These are phyloP conservation scores for Clepsis dumicolana DNA, from an alignment of 2,888 invertebrate genomes.

Conservation along the genomic window DNA sequence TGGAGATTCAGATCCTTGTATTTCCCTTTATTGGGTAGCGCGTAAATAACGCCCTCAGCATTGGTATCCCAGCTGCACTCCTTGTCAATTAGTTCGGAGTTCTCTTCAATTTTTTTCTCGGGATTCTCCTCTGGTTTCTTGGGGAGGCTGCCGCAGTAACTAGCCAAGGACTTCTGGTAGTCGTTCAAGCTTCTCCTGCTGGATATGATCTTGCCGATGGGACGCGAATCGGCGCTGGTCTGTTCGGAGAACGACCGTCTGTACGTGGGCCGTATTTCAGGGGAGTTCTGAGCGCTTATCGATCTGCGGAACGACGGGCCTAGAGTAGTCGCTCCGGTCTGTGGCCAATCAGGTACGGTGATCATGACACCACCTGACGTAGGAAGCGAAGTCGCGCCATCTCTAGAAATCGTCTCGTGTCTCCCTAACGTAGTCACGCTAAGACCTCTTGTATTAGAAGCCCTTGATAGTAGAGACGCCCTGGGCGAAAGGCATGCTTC, in stretches of 20 bases:
- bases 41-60: slow-evolving; percentile 83
- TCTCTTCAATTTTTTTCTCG: slow-evolving; percentile 74
- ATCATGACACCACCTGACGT: slow-evolving; percentile 87
- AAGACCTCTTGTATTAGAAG: slow-evolving; percentile 75
- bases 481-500: slow-evolving; percentile 91
- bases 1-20: slow-evolving; percentile 82
- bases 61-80: slow-evolving; percentile 87
- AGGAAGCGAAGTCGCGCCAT: slow-evolving; percentile 77
- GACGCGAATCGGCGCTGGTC: slow-evolving; percentile 68
- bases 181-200: slow-evolving; percentile 80
- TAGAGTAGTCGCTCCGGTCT: slow-evolving; percentile 65
- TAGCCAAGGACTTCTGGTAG: slow-evolving; percentile 74
- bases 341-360: slow-evolving; percentile 88
- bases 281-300: slow-evolving; percentile 78
- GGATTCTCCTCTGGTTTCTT: slow-evolving; percentile 59
- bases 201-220: slow-evolving; percentile 79
- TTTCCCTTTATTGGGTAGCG: slow-evolving; percentile 82
- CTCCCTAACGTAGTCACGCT: slow-evolving; percentile 80
- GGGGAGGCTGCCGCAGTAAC: slow-evolving; percentile 68
- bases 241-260: slow-evolving; percentile 81
- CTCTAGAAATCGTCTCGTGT: slow-evolving; percentile 70
- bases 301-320: slow-evolving; percentile 71
- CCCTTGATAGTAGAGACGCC: slow-evolving; percentile 70
- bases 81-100: slow-evolving; percentile 82
- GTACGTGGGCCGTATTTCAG: slow-evolving; percentile 79